Conservation (phyloP, 2,888 invertebrate genomes). For the Dusona sp. region DNA sequence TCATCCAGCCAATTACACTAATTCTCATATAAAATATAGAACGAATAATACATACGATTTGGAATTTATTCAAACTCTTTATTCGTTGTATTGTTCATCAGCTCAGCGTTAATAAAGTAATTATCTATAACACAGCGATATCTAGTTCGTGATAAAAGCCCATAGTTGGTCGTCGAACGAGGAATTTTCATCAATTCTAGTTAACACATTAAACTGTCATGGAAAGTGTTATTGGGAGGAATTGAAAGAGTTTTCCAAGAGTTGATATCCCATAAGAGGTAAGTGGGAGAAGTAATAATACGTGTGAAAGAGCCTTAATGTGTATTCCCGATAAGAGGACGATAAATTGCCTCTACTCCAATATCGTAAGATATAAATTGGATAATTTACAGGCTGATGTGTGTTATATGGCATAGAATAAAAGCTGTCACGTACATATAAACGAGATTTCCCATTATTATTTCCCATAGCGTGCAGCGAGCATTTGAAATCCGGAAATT, state of each 20-base stretch:
- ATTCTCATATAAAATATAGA: too few relatives aligned
- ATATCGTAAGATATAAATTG: constrained; percentile 59
- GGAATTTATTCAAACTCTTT: neutral
- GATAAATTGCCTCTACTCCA: constrained; percentile 50
- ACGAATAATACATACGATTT: neutral
- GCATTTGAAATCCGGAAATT: constrained; percentile 66
- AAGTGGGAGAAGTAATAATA: constrained; percentile 10
- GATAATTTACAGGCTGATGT: constrained; percentile 54
- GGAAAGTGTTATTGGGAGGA: neutral
- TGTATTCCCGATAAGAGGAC: constrained; percentile 29
- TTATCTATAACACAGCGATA: neutral
- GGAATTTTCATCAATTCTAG: neutral
- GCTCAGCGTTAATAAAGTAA: neutral
- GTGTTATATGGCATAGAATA: constrained; percentile 29
- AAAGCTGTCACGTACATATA: constrained; percentile 14
- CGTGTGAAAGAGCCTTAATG: constrained; percentile 10
- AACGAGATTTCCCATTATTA: constrained; percentile 61
- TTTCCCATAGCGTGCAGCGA: constrained; percentile 61
- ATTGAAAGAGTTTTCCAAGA: neutral
- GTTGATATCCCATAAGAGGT: neutral
- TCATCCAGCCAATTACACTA: neutral
- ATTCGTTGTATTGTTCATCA: neutral
- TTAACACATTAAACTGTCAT: neutral
- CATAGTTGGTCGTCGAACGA: neutral
- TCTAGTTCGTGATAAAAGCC: neutral